These are phyloP conservation scores for Oncorhynchus gorbuscha DNA, from an alignment of 2,113 vertebrate genomes.

Conservation along the genomic window DNA sequence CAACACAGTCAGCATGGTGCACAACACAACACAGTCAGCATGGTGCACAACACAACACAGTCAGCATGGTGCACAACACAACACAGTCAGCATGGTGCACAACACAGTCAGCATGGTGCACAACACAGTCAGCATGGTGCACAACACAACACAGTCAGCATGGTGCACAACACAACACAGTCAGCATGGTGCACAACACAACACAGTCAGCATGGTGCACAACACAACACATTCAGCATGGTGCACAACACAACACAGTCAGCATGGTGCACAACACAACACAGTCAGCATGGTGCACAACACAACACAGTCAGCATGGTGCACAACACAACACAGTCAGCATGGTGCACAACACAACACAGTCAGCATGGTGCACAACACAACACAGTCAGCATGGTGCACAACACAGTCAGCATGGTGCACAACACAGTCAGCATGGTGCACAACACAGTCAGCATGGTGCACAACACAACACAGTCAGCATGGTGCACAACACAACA, in stretches of 20 bases:
- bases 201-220: neutral
- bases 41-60: neutral
- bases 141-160: constrained; percentile 6
- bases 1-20: neutral
- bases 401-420: neutral
- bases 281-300: neutral
- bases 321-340: neutral
- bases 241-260: constrained; percentile 4
- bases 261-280: neutral
- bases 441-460: constrained; percentile 1
- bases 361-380: neutral
- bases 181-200: neutral
- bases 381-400: neutral
- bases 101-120: neutral
- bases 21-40: constrained; percentile 6
- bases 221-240: no score
- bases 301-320: constrained; percentile 1
- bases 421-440: no score
- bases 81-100: neutral
- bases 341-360: constrained; percentile 5
- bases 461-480: neutral
- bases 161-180: neutral
- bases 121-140: neutral
- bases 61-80: neutral
- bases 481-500: constrained; percentile 3